Base-by-base conservation (phyloP, 2,113 vertebrate genomes). In the Campylomormyrus numenius region DNA sequence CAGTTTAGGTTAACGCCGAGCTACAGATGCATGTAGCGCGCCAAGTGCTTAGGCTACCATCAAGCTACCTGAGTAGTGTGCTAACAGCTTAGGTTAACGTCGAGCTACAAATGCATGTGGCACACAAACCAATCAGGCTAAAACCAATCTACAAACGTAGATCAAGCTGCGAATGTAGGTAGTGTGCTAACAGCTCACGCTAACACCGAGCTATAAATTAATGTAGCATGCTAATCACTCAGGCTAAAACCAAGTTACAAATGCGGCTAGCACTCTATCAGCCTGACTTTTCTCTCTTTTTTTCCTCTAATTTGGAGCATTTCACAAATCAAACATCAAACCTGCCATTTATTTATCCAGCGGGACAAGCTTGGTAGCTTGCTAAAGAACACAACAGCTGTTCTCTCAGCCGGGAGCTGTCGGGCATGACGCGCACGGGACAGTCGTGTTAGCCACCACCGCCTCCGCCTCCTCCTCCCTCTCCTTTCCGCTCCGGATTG, bases 351-450 rank as follows among this genome's bases (percentile, higher is more conserved):
- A 53, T 27, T 35, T 56, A 35, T 53, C n/a, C 8, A 39, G 31
- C 27, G 15, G 50, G 85, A 53, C 17, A 52, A 87, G 48, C 49
- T 48, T 27, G 11, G 85, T 52, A 35, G 45, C 49, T 87, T 27
- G 11, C 85, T 87, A 49, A 87, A 87, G 27, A 87, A 52, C 85
- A 49, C 85, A 53, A 52, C 85, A 49, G 85, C 85, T 52, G 84
- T 52, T 87, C 27, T 27, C 85, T 46, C 48, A 53, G 85, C 50
- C n/a, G 19, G 49, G 11, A 53, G 85, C n/a, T 35, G 15, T 56
- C n/a, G 31, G 27, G 49, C 49, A 27, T 56, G 50, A 87, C 17
- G 48, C 13, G 24, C 50, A 15, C 27, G 49, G 27, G 85, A 87
- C 35, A 52, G 31, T 39, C 31, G 31, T 17, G 24, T 87, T 53